Percentiles rank a stretch among this genome's conserved stretches.
Evolutionary conservation across 2,797 vertebrate species (phyloP).

Genomic region (Chiroxiphia lanceolata): DNA sequence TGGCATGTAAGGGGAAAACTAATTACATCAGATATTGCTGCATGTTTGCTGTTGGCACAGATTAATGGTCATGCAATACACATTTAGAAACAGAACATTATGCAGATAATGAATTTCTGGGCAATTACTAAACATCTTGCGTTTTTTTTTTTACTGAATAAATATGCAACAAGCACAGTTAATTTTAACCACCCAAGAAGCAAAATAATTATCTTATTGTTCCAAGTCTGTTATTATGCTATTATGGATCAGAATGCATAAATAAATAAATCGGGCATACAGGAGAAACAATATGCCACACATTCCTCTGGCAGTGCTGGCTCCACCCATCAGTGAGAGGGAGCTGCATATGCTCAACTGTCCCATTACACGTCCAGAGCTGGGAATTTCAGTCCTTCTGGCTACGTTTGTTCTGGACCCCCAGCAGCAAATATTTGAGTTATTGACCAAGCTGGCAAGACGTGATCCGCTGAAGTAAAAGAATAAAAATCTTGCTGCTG

Average conservation of each 20-base stretch:
- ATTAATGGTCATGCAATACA: not conserved
- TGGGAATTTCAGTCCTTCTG: not conserved
- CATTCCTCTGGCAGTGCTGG: not conserved
- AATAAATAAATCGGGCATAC: slow-evolving; percentile 34
- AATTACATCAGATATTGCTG: slow-evolving; percentile 42
- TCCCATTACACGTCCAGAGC: rapidly evolving
- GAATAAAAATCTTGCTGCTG: not conserved
- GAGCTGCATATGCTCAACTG: not conserved
- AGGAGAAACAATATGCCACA: not conserved
- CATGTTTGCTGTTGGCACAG: slow-evolving; percentile 29
- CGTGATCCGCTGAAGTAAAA: not conserved
- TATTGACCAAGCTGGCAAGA: not conserved
- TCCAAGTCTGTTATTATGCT: slow-evolving; percentile 43
- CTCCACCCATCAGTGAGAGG: not conserved
- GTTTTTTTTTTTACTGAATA: slow-evolving; percentile 29
- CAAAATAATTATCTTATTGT: slow-evolving; percentile 34
- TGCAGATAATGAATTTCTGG: slow-evolving; percentile 55
- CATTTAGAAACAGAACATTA: slow-evolving; percentile 56
- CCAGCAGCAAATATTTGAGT: not conserved
- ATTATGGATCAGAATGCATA: not conserved
- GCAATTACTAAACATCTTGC: slow-evolving; percentile 31
- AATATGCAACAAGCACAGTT: not conserved
- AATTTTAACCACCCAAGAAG: slow-evolving; percentile 64
- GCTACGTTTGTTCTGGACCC: not conserved
- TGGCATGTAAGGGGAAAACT: not conserved